Base-by-base conservation (phyloP, 2,113 vertebrate species). In the Pedionomus torquatus region DNA sequence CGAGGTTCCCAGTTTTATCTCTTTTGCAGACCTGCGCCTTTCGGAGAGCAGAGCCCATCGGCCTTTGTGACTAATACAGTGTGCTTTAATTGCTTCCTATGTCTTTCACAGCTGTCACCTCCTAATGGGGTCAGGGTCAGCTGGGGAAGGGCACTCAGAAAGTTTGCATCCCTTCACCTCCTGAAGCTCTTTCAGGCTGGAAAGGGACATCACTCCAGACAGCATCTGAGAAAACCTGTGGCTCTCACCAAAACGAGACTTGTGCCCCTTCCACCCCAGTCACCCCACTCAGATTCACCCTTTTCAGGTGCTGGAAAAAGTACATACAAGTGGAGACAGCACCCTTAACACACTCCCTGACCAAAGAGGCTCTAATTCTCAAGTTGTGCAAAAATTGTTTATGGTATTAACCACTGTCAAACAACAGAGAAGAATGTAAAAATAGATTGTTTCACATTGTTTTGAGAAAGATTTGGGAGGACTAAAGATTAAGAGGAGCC, bases 61-160 rank as follows among this genome's bases (percentile, higher is more conserved):
- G 70, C 87, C 84, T 97, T 97, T 96, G 95, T 96, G 92, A 97
- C 89, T 96, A 96, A 97, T 75, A 95, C 87, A 90, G 90, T 95
- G 91, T 94, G 93, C 96, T 98, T 99, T 98, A 98, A 98, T 98
- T 98, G 97, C 98, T 98, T 98, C 97, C 98, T 98, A 93, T 98
- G 97, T 95, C 96, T 99, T 98, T 98, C 77, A 97, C 98, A 98
- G 98, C 97, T 98, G 98, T 98, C 92, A 97, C 66, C 20, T 54
- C 72, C 72, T 94, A 90, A 93, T 68, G 83, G 88, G 83, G 87
- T 95, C 96, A 90, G 95, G 90, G 69, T 72, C 2, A 5, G 31
- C 43, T 41, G 35, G 46, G 65, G 65, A 49, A 20, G 35, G 33
- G 49, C 35, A 21, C n/a, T 90, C 24, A 2, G 21, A 37, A 26